A percentile compares a stretch with the other conserved stretches of the same genome.
Conservation (phyloP, 1,140 invertebrate genomes). For the Drosophila miranda region DNA sequence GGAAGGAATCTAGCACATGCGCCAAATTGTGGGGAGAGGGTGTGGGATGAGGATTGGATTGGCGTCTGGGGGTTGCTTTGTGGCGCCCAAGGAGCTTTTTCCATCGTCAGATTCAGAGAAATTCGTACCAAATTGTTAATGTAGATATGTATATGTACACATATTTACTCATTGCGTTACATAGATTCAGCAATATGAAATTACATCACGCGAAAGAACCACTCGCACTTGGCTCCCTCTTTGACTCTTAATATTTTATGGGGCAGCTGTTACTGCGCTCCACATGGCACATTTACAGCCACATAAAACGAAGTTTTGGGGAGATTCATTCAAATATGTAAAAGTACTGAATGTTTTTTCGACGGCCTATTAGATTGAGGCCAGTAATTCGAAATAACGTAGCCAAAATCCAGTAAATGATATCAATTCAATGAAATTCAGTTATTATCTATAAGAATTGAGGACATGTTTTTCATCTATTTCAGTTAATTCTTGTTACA, state of each 20-base stretch:
- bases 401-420: not conserved
- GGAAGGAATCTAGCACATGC: slow-evolving; percentile 53
- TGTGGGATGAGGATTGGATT: not conserved
- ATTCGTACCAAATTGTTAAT: slow-evolving; percentile 39
- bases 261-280: slow-evolving; percentile 62
- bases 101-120: slow-evolving; percentile 29
- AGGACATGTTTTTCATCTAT: no score
- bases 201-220: slow-evolving; percentile 49
- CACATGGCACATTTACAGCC: slow-evolving; percentile 26
- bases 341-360: slow-evolving; percentile 31
- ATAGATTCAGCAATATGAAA: slow-evolving; percentile 49
- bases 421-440: no score
- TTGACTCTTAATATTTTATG: slow-evolving; percentile 73
- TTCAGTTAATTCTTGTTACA: no score
- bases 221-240: slow-evolving; percentile 19
- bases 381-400: slow-evolving; percentile 21
- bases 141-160: slow-evolving; percentile 13
- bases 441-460: no score
- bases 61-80: slow-evolving; percentile 23
- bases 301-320: slow-evolving; percentile 32
- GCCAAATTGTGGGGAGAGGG: slow-evolving; percentile 29
- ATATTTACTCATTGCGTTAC: slow-evolving; percentile 27
- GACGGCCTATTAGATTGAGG: slow-evolving; percentile 37
- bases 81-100: slow-evolving; percentile 52
- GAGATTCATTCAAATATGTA: slow-evolving; percentile 28